Conservation (phyloP, 1,140 invertebrate species). For the Paralvinella palmiformis region DNA sequence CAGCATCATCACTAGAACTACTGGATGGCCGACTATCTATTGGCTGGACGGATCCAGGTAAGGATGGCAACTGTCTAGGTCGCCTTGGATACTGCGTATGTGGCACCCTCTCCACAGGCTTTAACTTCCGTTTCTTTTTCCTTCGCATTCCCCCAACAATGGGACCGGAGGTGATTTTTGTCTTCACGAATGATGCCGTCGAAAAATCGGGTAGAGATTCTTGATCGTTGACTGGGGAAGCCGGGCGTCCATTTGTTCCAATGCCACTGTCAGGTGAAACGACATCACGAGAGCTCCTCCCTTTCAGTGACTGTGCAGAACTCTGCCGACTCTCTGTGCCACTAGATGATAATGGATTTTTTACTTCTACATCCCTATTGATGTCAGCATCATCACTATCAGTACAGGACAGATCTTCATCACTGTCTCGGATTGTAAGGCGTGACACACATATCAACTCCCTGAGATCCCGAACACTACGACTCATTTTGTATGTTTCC, state of each 20-base stretch:
- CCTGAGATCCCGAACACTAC: conserved; percentile 41
- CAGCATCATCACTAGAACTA: not conserved
- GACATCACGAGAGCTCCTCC: not conserved
- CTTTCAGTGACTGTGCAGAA: not conserved
- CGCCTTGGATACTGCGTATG: not conserved
- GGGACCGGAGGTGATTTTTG: not conserved
- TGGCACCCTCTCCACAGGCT: not conserved
- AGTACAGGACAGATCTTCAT: conserved; percentile 30
- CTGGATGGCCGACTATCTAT: not conserved
- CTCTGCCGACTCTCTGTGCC: conserved; percentile 10
- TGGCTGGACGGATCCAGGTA: not conserved
- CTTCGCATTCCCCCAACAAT: not conserved
- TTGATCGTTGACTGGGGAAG: conserved; percentile 16
- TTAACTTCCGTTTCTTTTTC: conserved; percentile 3
- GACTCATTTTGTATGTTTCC: conserved; percentile 44
- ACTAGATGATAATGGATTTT: not conserved
- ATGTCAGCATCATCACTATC: conserved; percentile 28
- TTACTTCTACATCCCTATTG: not conserved
- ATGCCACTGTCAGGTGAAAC: conserved; percentile 40
- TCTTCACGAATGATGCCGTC: not conserved
- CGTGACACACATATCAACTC: conserved; percentile 46
- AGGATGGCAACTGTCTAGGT: not conserved
- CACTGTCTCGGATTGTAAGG: conserved; percentile 37
- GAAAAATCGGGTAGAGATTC: conserved; percentile 8
- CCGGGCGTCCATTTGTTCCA: conserved; percentile 31